Base-by-base conservation (phyloP, 2,797 vertebrate species). In the Furcifer pardalis region DNA sequence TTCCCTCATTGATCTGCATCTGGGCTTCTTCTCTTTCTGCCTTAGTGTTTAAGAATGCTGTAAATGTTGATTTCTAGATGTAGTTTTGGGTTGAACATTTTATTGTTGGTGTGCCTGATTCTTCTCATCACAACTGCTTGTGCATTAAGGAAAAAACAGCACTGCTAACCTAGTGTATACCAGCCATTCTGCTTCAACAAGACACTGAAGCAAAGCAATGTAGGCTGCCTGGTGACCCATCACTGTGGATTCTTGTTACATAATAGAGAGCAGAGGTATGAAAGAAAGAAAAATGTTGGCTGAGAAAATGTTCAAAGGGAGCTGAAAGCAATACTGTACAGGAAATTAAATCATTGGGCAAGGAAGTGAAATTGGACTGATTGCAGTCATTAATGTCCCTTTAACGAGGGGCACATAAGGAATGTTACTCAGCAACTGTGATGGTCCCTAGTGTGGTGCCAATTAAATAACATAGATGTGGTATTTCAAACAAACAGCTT, bases 261-360 rank as follows among this genome's bases (percentile, higher is more conserved):
- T 90, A 92, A 83, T 66, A 62, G 42, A 65, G 40, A 90, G 44
- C 73, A 83, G 79, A 44, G 68, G 17, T 87, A 79, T 92, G 87
- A 85, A 92, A 86, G 88, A 82, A 92, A 84, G n/a, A 90, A 87
- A 83, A 82, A 89, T 90, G 79, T 83, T 72, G 90, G 86, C 76
- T 84, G 46, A 75, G 87, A 76, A 82, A 86, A 85, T 79, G 90
- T 90, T 85, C 76, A 83, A 86, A 92, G 86, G 75, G 1, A 90
- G 89, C 89, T 87, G 88, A 88, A 94, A 95, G 86, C 87, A 77
- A 19, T 77, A 66, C 84, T 89, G 52, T 91, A 86, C 87, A 90
- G 86, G 91, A 95, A 95, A 92, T 91, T 90, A 94, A 94, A 93
- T 94, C 90, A 91, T 87, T 56, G 91, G 88, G 49, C 79, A 84